Percentiles rank a stretch among this genome's conserved stretches.
These are phyloP conservation scores for Thecocarcelia acutangulata DNA, from an alignment of 2,888 invertebrate species.

Conservation along the genomic window DNA sequence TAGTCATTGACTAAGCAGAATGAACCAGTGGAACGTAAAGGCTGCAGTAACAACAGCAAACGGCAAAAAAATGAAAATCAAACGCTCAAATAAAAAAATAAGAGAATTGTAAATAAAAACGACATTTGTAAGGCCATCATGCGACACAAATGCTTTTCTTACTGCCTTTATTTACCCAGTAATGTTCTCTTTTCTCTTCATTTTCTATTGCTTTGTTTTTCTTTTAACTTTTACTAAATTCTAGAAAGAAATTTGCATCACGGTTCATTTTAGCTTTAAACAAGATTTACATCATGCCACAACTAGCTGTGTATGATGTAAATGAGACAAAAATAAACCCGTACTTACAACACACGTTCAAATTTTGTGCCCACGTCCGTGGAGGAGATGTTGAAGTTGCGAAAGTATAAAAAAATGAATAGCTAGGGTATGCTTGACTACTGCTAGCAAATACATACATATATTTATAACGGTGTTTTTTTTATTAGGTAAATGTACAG, in stretches of 20 bases:
- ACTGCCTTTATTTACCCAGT: slow-evolving; percentile 56
- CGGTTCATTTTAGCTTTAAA: slow-evolving; percentile 54
- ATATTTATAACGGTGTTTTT: neutral
- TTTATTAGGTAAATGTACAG: neutral
- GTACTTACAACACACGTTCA: neutral
- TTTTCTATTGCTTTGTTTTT: slow-evolving; percentile 3
- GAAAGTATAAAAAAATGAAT: neutral
- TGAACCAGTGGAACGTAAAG: slow-evolving; percentile 5
- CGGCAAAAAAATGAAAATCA: slow-evolving; percentile 4
- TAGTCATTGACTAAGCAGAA: slow-evolving; percentile 25
- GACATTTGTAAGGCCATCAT: slow-evolving; percentile 66
- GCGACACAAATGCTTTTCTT: slow-evolving; percentile 58
- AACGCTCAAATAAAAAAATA: slow-evolving; percentile 25
- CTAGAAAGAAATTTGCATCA: slow-evolving; percentile 45
- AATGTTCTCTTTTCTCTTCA: slow-evolving; percentile 45
- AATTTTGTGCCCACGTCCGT: neutral
- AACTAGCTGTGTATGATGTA: neutral
- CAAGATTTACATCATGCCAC: slow-evolving; percentile 59
- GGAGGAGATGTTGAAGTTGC: neutral
- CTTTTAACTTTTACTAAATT: neutral
- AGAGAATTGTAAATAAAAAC: slow-evolving; percentile 51
- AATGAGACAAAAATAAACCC: slow-evolving; percentile 23
- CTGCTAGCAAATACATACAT: slow-evolving; percentile 19
- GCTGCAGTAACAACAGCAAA: slow-evolving; percentile 24
- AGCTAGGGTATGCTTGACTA: slow-evolving; percentile 29